Conservation (phyloP, 2,797 vertebrate genomes). For the Sardinella longiceps region DNA sequence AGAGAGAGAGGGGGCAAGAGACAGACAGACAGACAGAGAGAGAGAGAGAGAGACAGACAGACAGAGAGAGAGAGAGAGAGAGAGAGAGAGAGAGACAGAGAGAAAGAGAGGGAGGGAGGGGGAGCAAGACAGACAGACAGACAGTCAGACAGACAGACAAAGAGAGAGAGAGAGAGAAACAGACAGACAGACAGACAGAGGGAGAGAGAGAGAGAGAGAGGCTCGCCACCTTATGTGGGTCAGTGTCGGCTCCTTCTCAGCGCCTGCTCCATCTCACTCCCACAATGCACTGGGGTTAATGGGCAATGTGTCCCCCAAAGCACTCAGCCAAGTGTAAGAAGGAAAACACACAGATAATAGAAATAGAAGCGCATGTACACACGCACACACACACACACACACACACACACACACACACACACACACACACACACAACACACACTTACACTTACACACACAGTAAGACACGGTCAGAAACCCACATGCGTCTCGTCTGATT, state of each 20-base stretch:
- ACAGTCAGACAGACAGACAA: background rate
- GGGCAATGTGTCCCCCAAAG: conserved; percentile 36
- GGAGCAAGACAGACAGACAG: background rate
- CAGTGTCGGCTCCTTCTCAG: conserved; percentile 35
- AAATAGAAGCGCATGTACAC: conserved; percentile 22
- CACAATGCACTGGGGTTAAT: conserved; percentile 46
- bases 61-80: background rate
- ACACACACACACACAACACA: background rate
- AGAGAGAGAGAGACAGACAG: too few relatives aligned
- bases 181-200: background rate
- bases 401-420: conserved; percentile 23
- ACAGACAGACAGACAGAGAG: background rate
- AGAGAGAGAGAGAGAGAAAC: background rate
- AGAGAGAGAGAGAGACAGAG: background rate
- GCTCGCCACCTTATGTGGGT: conserved; percentile 40
- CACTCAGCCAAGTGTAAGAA: conserved; percentile 33
- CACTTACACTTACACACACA: too few relatives aligned
- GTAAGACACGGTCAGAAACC: conserved; percentile 10
- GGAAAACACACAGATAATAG: background rate
- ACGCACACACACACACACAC: background rate
- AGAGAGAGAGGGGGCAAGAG: background rate
- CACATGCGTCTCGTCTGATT: conserved; percentile 44
- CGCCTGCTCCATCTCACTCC: conserved; percentile 39
- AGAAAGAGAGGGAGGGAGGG: background rate
- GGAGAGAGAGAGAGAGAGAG: background rate